Percentiles rank a stretch among this genome's conserved stretches.
Evolutionary conservation across 2,797 vertebrate genomes (phyloP).

Genomic region (Etheostoma nigrum): DNA sequence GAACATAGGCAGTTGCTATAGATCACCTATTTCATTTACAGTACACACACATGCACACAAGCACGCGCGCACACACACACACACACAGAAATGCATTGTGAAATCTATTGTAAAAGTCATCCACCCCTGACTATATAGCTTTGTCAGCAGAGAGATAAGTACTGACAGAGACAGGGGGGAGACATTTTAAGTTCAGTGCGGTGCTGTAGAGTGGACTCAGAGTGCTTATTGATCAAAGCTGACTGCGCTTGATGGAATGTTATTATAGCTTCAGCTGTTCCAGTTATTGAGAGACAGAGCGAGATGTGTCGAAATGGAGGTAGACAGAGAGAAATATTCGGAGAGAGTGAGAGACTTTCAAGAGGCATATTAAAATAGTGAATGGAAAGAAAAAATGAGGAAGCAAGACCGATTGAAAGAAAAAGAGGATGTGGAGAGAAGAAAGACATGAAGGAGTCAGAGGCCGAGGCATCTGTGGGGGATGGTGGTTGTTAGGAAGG

Average conservation of each 20-base stretch:
- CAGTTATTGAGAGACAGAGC: constrained; percentile 47
- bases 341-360: not conserved
- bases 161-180: constrained; percentile 80
- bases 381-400: not conserved
- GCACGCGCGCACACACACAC: not conserved
- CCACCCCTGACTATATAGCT: constrained; percentile 69
- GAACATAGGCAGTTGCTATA: constrained; percentile 29
- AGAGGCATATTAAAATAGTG: too few species aligned
- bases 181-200: constrained; percentile 74
- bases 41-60: not conserved
- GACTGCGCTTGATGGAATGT: constrained; percentile 79
- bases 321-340: not conserved
- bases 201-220: constrained; percentile 72
- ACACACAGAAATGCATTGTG: constrained; percentile 52
- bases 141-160: constrained; percentile 81
- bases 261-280: constrained; percentile 73
- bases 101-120: constrained; percentile 74
- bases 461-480: constrained; percentile 51
- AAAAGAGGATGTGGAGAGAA: constrained; percentile 15
- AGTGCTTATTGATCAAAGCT: constrained; percentile 84
- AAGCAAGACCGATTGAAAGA: not conserved
- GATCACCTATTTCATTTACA: constrained; percentile 62
- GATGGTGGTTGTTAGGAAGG: constrained; percentile 52
- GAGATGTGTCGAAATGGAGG: constrained; percentile 41
- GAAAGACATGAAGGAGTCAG: constrained; percentile 12